Conservation (phyloP, 2,888 invertebrate species). For the Drosophila anceps region DNA sequence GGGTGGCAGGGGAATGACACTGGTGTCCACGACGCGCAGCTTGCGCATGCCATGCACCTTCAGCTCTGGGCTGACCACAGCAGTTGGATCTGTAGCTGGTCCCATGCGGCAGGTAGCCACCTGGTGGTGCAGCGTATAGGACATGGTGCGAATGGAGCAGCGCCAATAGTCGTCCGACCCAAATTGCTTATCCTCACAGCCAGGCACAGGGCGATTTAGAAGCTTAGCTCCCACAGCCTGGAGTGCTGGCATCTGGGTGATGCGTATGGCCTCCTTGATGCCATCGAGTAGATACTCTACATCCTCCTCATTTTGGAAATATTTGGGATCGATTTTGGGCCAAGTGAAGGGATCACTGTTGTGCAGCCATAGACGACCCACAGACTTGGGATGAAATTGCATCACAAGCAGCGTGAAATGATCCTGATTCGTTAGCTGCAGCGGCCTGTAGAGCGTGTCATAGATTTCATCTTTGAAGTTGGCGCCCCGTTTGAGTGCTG, state of each 20-base stretch:
- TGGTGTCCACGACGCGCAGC: conserved; percentile 89
- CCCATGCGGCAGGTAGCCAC: conserved; percentile 91
- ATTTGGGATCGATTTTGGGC: conserved; percentile 88
- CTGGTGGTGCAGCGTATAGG: conserved; percentile 89
- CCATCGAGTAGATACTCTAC: conserved; percentile 87
- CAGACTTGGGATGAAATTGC: conserved; percentile 91
- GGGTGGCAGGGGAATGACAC: conserved; percentile 88
- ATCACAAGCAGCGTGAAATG: conserved; percentile 90
- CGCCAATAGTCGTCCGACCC: conserved; percentile 90
- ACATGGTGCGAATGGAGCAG: conserved; percentile 88
- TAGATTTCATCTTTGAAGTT: conserved; percentile 87
- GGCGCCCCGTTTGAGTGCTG: conserved; percentile 86
- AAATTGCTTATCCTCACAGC: conserved; percentile 86
- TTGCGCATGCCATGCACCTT: conserved; percentile 88
- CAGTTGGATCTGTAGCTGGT: conserved; percentile 87
- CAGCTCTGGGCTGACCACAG: conserved; percentile 89
- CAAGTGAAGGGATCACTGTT: conserved; percentile 88
- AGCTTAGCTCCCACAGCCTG: conserved; percentile 87
- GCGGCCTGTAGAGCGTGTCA: conserved; percentile 86
- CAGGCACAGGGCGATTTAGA: conserved; percentile 86
- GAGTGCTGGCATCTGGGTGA: conserved; percentile 88
- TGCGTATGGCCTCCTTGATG: conserved; percentile 87
- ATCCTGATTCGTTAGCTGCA: conserved; percentile 86
- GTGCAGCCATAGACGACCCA: conserved; percentile 89
- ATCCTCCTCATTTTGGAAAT: conserved; percentile 85